phyloP scores from a whole-genome alignment of 1,140 invertebrate genomes.

The Cydia amplana region DNA sequence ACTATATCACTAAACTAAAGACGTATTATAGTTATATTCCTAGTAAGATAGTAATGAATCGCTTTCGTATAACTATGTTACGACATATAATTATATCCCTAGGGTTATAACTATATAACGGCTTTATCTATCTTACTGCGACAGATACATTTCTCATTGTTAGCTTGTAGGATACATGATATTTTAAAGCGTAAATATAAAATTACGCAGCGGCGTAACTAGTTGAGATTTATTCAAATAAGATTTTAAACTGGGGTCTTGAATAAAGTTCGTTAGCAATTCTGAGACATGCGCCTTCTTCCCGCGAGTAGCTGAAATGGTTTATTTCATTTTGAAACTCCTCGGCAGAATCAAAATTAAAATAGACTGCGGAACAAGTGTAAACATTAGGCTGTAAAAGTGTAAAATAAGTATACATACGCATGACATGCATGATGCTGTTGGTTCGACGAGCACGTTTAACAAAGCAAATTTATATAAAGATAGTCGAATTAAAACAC shows the following conservation, averaged over 20 bases:
- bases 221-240: constrained; percentile 34
- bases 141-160: too few relatives aligned
- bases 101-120: too few relatives aligned
- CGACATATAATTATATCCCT: too few relatives aligned
- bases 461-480: too few relatives aligned
- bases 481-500: too few relatives aligned
- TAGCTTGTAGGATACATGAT: not conserved
- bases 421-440: too few relatives aligned
- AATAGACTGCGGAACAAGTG: constrained; percentile 33
- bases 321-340: constrained; percentile 25
- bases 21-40: too few relatives aligned
- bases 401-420: not conserved
- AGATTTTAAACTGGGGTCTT: constrained; percentile 35
- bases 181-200: not conserved
- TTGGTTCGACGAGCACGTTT: too few relatives aligned
- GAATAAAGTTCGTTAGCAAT: constrained; percentile 49
- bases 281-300: constrained; percentile 36
- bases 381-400: not conserved
- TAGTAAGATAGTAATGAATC: too few relatives aligned
- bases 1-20: too few relatives aligned
- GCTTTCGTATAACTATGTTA: too few relatives aligned
- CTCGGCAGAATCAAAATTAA: constrained; percentile 38
- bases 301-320: not conserved
- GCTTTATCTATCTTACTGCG: too few relatives aligned
- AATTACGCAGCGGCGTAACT: constrained; percentile 30